Conservation (phyloP, 2,797 vertebrate genomes). For the Craterocephalus amniculus region DNA sequence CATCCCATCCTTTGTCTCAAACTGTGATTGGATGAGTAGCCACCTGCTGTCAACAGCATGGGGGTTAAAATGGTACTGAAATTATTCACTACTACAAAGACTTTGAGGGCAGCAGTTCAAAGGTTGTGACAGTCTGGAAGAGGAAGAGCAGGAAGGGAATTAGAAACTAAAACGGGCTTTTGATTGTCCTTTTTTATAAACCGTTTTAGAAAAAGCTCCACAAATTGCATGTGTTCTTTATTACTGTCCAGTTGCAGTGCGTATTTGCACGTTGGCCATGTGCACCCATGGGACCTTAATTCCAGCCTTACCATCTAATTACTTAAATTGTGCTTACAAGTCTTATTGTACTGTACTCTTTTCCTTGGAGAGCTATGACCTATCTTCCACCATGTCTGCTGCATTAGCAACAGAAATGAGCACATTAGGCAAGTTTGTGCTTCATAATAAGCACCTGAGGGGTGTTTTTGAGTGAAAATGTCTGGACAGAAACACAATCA, state of each 20-base stretch:
- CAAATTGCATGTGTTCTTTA: conserved; percentile 18
- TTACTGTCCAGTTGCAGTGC: conserved; percentile 28
- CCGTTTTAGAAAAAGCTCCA: conserved; percentile 38
- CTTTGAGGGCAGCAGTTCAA: conserved; percentile 56
- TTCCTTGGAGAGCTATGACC: conserved; percentile 68
- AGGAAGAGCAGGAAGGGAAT: conserved; percentile 4
- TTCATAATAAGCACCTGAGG: conserved; percentile 80
- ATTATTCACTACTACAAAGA: conserved; percentile 66
- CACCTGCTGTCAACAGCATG: conserved; percentile 55
- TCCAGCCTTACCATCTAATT: conserved; percentile 75
- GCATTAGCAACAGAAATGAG: conserved; percentile 79
- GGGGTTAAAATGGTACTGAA: conserved; percentile 57
- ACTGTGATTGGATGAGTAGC: conserved; percentile 48
- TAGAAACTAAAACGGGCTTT: conserved; percentile 29
- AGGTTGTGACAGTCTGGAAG: conserved; percentile 26
- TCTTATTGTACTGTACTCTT: conserved; percentile 74
- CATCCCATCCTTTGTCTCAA: conserved; percentile 69
- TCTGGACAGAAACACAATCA: conserved; percentile 70
- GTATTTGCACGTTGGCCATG: conserved; percentile 25
- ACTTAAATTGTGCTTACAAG: conserved; percentile 84
- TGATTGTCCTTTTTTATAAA: conserved; percentile 55
- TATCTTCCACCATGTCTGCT: conserved; percentile 73
- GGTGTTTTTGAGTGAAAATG: conserved; percentile 69
- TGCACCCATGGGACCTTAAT: conserved; percentile 56
- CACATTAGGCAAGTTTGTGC: conserved; percentile 81